phyloP scores from a whole-genome alignment of 2,888 invertebrate genomes.

The Geophilus truncorum region DNA sequence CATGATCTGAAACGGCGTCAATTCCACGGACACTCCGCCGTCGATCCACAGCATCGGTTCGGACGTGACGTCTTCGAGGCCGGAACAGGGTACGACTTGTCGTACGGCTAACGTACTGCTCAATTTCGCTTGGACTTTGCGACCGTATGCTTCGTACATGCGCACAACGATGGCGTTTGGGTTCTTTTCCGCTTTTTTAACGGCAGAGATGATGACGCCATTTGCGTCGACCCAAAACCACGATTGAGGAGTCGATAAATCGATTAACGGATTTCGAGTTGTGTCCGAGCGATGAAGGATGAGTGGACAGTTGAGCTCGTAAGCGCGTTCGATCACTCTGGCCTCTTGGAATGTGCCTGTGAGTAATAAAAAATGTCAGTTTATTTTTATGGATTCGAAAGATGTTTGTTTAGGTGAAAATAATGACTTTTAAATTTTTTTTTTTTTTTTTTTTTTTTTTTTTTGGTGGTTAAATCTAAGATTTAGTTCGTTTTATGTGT shows the following conservation, averaged over 20 bases:
- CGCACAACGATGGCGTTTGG: conserved; percentile 45
- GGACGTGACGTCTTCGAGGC: conserved; percentile 38
- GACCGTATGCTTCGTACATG: conserved; percentile 50
- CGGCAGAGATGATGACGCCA: conserved; percentile 48
- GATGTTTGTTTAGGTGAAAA: no score
- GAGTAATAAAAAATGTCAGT: no score
- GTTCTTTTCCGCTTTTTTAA: conserved; percentile 47
- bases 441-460: not conserved
- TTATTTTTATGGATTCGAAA: no score
- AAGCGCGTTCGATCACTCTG: conserved; percentile 49
- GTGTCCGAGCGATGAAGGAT: not conserved
- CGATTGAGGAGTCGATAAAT: not conserved
- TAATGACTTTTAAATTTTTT: no score
- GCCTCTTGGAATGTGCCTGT: conserved; percentile 49
- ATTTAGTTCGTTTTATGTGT: no score
- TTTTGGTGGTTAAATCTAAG: no score
- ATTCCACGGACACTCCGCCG: not conserved
- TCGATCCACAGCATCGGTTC: not conserved
- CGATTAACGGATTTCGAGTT: not conserved
- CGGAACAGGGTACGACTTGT: conserved; percentile 39
- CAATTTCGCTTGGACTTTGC: conserved; percentile 40
- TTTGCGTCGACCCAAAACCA: conserved; percentile 44
- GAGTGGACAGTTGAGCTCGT: conserved; percentile 48
- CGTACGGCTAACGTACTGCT: conserved; percentile 38
- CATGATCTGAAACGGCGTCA: conserved; percentile 34